These are phyloP conservation scores for Drosophila triauraria DNA, from an alignment of 1,140 invertebrate genomes.

Conservation along the genomic window DNA sequence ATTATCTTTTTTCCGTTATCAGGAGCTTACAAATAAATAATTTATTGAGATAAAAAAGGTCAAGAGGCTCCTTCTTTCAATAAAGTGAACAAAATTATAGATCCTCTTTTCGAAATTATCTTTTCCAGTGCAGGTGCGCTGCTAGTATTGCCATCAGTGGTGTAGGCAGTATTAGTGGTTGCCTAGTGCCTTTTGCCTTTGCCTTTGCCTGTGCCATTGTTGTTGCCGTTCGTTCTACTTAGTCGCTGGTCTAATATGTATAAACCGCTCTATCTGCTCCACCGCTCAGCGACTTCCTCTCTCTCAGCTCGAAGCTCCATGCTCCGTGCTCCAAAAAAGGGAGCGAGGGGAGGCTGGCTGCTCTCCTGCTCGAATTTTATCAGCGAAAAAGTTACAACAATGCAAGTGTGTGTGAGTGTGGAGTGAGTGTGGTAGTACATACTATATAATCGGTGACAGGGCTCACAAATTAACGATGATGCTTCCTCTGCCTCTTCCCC, in stretches of 20 bases:
- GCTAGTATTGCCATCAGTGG: no score
- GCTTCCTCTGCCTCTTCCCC: slow-evolving; percentile 25
- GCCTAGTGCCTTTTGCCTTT: slow-evolving; percentile 11
- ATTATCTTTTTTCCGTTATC: no score
- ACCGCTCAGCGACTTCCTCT: slow-evolving; percentile 58
- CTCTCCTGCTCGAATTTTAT: slow-evolving; percentile 57
- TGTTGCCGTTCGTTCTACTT: slow-evolving; percentile 68
- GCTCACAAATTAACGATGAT: slow-evolving; percentile 53
- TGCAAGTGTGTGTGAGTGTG: background rate
- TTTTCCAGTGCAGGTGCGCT: background rate
- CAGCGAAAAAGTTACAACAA: slow-evolving; percentile 53
- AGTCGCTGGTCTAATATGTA: slow-evolving; percentile 67
- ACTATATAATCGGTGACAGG: slow-evolving; percentile 51
- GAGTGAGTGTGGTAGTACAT: slow-evolving; percentile 20
- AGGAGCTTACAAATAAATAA: no score
- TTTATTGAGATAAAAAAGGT: no score
- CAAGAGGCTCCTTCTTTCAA: background rate
- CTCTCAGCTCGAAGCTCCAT: background rate
- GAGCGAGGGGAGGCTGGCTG: slow-evolving; percentile 6
- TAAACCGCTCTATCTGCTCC: slow-evolving; percentile 52
- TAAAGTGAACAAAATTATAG: background rate
- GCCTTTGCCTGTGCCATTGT: slow-evolving; percentile 51
- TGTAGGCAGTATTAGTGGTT: slow-evolving; percentile 6
- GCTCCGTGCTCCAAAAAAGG: slow-evolving; percentile 2
- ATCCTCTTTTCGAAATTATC: background rate